These are phyloP conservation scores for Urosaurus nigricauda DNA, from an alignment of 2,797 vertebrate species.

Conservation along the genomic window DNA sequence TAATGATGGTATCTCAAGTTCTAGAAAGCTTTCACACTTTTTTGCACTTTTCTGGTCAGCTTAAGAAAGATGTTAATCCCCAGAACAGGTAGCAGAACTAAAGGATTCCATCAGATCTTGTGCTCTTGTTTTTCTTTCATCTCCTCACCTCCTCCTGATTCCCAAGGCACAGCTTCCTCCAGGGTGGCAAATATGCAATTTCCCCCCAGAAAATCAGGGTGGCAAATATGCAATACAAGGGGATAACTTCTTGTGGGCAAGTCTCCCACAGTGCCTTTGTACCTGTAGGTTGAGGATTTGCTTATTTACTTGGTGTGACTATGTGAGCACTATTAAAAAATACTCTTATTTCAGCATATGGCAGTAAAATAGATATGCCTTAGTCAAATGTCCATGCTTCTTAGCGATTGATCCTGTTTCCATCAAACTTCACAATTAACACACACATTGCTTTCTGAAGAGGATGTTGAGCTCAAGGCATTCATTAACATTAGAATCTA, in stretches of 20 bases:
- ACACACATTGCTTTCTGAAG: conserved; percentile 1
- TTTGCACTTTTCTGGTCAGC: too few species aligned
- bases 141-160: too few species aligned
- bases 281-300: too few species aligned
- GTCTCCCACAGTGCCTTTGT: neutral
- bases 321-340: neutral
- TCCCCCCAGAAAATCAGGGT: neutral
- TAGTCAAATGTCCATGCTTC: neutral
- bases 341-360: conserved; percentile 23
- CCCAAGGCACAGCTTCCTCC: too few species aligned
- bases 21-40: too few species aligned
- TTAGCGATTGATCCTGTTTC: neutral
- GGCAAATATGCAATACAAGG: neutral
- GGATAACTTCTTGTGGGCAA: neutral
- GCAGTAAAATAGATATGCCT: neutral
- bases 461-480: neutral
- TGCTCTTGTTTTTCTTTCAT: too few species aligned
- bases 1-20: too few species aligned
- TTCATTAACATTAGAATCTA: conserved; percentile 22
- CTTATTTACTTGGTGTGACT: conserved; percentile 12
- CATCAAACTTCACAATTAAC: conserved; percentile 16
- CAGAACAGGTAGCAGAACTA: too few species aligned
- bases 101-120: too few species aligned
- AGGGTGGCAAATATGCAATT: neutral
- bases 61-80: too few species aligned